Base-by-base conservation (phyloP, 2,113 vertebrate genomes). In the Oreochromis tanganicae region DNA sequence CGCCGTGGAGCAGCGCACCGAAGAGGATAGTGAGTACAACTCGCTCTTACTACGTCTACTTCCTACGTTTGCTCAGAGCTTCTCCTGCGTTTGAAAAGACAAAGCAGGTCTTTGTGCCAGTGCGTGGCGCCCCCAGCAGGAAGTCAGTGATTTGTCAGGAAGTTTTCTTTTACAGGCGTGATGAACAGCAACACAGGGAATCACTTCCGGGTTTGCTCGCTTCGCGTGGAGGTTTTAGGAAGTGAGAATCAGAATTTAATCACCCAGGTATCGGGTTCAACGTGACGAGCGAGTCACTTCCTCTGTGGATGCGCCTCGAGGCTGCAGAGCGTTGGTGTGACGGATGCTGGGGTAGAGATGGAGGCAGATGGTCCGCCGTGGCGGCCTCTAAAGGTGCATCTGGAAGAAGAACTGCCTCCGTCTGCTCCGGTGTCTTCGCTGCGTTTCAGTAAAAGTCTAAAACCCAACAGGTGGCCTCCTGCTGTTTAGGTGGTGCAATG, bases 1-100 rank as follows among this genome's bases (percentile, higher is more conserved):
- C 19, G 97, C 95, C 0, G 97, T 97, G 82, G 99, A 99, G 90
- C 98, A 99, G 95, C 96, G 99, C 80, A 99, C 98, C 0, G 97
- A 98, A 41, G 98, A 99, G 73, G 99, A 99, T 96, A 99, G 98
- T 99, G 93, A 91, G 90, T 82, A 17, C 19, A 19, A 3, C 66
- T 71, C 6, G 7, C 36, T 41, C 7, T 19, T 16, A 7, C 56
- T 29, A 13, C 7, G 1, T 38, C 36, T 38, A 38, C 36, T 38
- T 38, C 36, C 36, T 38, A 9, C 2, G n/a, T 24, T 43, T 43
- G 36, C 36, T 41, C n/a, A 1, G 4, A 21, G 34, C 38, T 71
- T 43, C 36, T 71, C 11, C 63, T 13, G 34, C 19, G 2, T 38
- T 68, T 68, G 11, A 21, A 8, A 38, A 71, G 3, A 36, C 4